Percentiles rank a stretch among this genome's conserved stretches.
Conservation (phyloP, 2,113 vertebrate genomes). For the Rhinolophus ferrumequinum region DNA sequence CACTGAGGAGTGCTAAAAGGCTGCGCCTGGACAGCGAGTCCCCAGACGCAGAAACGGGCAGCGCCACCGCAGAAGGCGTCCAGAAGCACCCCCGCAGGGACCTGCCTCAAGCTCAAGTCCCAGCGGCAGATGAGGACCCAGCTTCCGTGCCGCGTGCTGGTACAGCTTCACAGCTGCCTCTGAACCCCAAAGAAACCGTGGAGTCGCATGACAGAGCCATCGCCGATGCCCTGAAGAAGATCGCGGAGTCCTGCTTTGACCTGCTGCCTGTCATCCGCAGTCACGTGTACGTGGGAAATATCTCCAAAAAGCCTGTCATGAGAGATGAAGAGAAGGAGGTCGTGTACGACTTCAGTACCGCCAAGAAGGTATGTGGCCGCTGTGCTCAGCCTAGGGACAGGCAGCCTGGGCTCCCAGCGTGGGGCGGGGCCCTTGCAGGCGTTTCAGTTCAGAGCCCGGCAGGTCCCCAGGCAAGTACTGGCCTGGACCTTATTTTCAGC, state of each 20-base stretch:
- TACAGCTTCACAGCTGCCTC: neutral
- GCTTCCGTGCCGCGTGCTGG: neutral
- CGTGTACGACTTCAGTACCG: slow-evolving; percentile 89
- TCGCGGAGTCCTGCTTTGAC: slow-evolving; percentile 90
- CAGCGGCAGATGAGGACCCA: neutral
- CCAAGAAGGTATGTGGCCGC: slow-evolving; percentile 86
- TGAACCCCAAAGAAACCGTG: neutral
- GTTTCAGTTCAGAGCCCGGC: neutral
- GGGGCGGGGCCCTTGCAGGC: too few species aligned
- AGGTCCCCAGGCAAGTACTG: fast-evolving
- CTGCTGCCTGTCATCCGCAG: slow-evolving; percentile 93
- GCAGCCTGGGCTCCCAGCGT: neutral
- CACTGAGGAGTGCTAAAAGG: slow-evolving; percentile 89
- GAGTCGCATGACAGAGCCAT: slow-evolving; percentile 76
- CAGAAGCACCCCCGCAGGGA: neutral
- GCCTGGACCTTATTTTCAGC: neutral
- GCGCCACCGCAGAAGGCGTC: fast-evolving
- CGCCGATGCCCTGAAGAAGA: slow-evolving; percentile 85
- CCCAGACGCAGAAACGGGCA: slow-evolving; percentile 40
- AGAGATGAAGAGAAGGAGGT: slow-evolving; percentile 94
- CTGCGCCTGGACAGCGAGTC: slow-evolving; percentile 87
- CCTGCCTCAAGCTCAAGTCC: fast-evolving
- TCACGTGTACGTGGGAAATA: slow-evolving; percentile 89
- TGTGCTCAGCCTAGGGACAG: neutral
- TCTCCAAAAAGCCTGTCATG: slow-evolving; percentile 91